A percentile compares a stretch with the other conserved stretches of the same genome.
phyloP scores from a whole-genome alignment of 53 echinoderm and acorn worm genomes.

The Glandiceps talaboti region DNA sequence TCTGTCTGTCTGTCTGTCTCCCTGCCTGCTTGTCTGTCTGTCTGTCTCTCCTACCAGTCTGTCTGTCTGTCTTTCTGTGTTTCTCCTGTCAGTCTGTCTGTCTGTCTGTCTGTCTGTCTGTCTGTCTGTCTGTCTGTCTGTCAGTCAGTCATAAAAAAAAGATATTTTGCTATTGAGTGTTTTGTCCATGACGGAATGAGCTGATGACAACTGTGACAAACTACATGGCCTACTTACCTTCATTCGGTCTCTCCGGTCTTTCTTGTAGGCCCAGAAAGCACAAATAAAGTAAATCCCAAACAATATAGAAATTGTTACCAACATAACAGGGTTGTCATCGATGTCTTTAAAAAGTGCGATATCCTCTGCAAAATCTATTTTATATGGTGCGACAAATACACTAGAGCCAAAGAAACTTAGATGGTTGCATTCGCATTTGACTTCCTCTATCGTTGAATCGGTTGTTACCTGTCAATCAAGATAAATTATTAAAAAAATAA shows the following conservation, averaged over 20 bases:
- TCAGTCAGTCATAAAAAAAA: no score
- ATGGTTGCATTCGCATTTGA: slow-evolving; percentile 81
- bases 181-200: no score
- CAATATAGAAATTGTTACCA: slow-evolving; percentile 34
- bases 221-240: slow-evolving; percentile 49
- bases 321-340: slow-evolving; percentile 45
- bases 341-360: slow-evolving; percentile 39
- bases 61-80: no score
- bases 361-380: slow-evolving; percentile 48
- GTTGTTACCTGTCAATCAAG: slow-evolving; percentile 59
- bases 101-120: no score
- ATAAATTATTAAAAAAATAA: neutral
- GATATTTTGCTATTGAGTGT: no score
- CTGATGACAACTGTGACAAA: no score
- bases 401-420: slow-evolving; percentile 63
- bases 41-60: no score
- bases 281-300: slow-evolving; percentile 33
- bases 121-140: no score
- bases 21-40: no score
- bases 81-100: no score
- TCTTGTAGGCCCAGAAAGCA: slow-evolving; percentile 57
- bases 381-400: slow-evolving; percentile 67
- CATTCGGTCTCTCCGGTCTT: slow-evolving; percentile 34
- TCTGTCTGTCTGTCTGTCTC: no score
- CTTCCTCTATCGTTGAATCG: slow-evolving; percentile 30